phyloP scores from a whole-genome alignment of 2,888 invertebrate species.

The Lasius platythorax region DNA sequence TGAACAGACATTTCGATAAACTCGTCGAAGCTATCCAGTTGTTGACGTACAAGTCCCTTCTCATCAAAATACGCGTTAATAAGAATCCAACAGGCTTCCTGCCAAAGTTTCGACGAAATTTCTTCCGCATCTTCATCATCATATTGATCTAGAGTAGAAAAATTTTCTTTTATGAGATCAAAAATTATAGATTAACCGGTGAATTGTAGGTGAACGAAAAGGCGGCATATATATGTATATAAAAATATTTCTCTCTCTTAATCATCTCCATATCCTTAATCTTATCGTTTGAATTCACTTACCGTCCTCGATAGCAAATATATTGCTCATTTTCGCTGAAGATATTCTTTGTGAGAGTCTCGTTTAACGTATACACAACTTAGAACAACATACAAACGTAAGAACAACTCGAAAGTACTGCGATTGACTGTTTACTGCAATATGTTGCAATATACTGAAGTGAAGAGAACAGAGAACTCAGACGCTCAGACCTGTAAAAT shows the following conservation, averaged over 20 bases:
- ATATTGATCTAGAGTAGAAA: slow-evolving; percentile 83
- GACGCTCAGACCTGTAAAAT: not conserved
- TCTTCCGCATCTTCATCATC: slow-evolving; percentile 97
- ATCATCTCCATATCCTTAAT: not conserved
- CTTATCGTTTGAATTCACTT: not conserved
- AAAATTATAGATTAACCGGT: not conserved
- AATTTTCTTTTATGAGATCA: not conserved
- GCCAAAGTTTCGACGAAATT: slow-evolving; percentile 99
- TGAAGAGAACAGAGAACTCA: not conserved
- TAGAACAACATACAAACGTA: too few species aligned
- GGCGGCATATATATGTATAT: not conserved
- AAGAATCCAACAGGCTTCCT: slow-evolving; percentile 99
- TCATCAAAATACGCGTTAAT: slow-evolving; percentile 99
- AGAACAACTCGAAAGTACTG: not conserved
- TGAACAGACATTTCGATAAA: slow-evolving; percentile 99
- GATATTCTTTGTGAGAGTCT: not conserved
- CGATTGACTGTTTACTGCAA: too few species aligned
- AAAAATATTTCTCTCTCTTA: not conserved
- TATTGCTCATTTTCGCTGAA: slow-evolving; percentile 30
- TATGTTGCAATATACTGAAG: not conserved
- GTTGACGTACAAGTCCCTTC: slow-evolving; percentile 99
- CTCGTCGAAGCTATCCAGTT: slow-evolving; percentile 99
- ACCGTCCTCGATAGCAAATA: slow-evolving; percentile 16
- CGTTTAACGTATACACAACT: not conserved
- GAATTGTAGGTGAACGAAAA: not conserved